Evolutionary conservation across 1,140 invertebrate species (phyloP).

Genomic region (Luehdorfia chinensis): DNA sequence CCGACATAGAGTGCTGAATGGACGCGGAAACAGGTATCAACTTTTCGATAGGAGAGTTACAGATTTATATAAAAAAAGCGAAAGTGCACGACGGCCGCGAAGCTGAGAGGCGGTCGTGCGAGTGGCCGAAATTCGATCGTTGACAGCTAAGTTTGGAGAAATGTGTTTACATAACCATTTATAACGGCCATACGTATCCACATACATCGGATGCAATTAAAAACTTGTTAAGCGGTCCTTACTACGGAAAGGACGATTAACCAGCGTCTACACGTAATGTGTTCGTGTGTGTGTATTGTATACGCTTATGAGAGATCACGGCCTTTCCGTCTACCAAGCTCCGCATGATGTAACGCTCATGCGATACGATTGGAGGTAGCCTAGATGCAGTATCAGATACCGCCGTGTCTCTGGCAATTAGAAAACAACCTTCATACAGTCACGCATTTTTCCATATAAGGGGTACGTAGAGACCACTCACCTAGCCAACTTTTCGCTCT

Average conservation of each 20-base stretch:
- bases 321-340: too few species aligned
- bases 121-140: constrained; percentile 47
- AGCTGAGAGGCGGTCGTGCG: constrained; percentile 25
- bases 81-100: constrained; percentile 35
- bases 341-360: too few species aligned
- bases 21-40: neutral
- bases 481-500: too few species aligned
- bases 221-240: constrained; percentile 14
- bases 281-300: too few species aligned
- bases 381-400: too few species aligned
- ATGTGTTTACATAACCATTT: constrained; percentile 48
- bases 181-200: neutral
- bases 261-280: too few species aligned
- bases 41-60: constrained; percentile 15
- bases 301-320: too few species aligned
- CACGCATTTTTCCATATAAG: too few species aligned
- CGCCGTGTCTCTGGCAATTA: too few species aligned
- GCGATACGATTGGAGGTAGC: too few species aligned
- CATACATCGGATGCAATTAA: constrained; percentile 4
- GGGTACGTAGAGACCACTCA: too few species aligned
- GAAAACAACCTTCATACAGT: too few species aligned
- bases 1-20: neutral
- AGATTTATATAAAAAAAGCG: constrained; percentile 33
- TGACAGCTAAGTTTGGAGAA: constrained; percentile 47
- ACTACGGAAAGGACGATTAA: constrained; percentile 4